Percentiles rank a stretch among this genome's conserved stretches.
Evolutionary conservation across 2,113 vertebrate genomes (phyloP).

Genomic region (Mohoua ochrocephala): DNA sequence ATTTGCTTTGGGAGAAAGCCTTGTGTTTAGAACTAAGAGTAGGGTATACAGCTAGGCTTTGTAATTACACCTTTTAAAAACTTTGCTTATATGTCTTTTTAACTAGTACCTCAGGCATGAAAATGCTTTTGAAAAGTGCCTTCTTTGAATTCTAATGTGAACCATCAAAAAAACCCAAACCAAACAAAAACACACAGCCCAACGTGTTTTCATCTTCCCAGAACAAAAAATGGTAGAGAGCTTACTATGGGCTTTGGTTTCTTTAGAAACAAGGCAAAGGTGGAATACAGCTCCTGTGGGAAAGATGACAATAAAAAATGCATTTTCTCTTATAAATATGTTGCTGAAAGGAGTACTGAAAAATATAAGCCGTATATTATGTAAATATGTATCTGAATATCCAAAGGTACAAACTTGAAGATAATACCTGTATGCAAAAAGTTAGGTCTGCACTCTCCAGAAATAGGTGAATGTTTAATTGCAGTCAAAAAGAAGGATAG

Average conservation of each 20-base stretch:
- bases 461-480: not conserved
- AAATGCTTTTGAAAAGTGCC: not conserved
- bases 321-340: not conserved
- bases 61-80: not conserved
- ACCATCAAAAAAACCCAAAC: not conserved
- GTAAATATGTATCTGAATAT: not conserved
- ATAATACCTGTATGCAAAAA: not conserved
- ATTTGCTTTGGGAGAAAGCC: not conserved
- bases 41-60: not conserved
- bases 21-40: not conserved
- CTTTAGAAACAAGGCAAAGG: not conserved
- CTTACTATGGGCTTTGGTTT: not conserved
- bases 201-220: not conserved
- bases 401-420: not conserved
- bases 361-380: not conserved
- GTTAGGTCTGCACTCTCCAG: not conserved
- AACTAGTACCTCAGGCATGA: not conserved
- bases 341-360: not conserved
- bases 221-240: not conserved
- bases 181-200: not conserved
- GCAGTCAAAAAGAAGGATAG: not conserved
- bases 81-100: not conserved
- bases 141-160: not conserved
- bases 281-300: not conserved
- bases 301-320: not conserved